Conservation (phyloP, 2,113 vertebrate species). For the Thunnus maccoyii region DNA sequence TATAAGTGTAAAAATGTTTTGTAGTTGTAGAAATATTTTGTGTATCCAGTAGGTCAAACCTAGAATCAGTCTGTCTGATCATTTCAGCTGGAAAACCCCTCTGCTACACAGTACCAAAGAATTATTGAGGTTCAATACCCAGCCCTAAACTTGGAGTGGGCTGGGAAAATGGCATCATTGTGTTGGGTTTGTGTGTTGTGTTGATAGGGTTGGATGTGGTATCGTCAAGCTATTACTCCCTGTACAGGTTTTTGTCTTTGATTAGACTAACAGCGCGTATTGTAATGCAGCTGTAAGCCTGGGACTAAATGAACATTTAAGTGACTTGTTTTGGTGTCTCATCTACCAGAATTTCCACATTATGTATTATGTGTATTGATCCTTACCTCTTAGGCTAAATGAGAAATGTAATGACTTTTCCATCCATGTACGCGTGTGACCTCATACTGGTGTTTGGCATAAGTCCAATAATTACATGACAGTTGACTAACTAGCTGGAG, state of each 20-base stretch:
- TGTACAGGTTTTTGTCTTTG: neutral
- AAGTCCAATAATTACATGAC: conserved; percentile 40
- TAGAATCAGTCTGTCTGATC: too few species aligned
- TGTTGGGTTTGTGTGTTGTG: too few species aligned
- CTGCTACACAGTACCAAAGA: too few species aligned
- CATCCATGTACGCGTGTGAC: conserved; percentile 22
- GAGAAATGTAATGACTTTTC: conserved; percentile 49
- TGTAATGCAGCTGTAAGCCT: too few species aligned
- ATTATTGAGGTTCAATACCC: too few species aligned
- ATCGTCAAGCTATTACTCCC: neutral
- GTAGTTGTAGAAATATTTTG: too few species aligned
- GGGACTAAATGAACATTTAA: neutral
- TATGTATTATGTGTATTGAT: conserved; percentile 10
- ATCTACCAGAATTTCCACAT: neutral
- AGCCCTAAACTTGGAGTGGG: too few species aligned
- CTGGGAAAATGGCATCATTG: too few species aligned
- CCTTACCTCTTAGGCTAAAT: conserved; percentile 8
- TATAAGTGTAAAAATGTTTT: too few species aligned
- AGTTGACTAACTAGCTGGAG: conserved; percentile 27
- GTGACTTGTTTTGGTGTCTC: neutral
- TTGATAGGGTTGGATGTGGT: too few species aligned
- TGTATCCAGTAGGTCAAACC: too few species aligned
- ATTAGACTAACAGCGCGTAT: neutral
- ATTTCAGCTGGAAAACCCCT: too few species aligned
- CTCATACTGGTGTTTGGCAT: conserved; percentile 25